phyloP scores from a whole-genome alignment of 2,888 invertebrate genomes.

The Limnephilus marmoratus region DNA sequence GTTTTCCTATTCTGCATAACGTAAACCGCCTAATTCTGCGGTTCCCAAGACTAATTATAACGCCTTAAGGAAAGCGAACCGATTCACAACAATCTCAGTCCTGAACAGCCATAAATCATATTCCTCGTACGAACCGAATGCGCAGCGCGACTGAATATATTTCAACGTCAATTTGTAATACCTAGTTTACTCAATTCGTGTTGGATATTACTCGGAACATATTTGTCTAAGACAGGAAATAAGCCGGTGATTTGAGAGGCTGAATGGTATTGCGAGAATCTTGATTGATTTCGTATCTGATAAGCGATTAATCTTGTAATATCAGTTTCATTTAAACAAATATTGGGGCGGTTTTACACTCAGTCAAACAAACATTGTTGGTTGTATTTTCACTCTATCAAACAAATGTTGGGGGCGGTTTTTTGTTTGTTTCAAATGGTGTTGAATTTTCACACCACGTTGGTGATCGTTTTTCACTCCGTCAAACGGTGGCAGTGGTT shows the following conservation, averaged over 20 bases:
- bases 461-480: neutral
- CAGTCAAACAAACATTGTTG: neutral
- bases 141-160: neutral
- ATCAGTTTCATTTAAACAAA: neutral
- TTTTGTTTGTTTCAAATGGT: neutral
- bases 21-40: slow-evolving; percentile 11
- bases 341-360: neutral
- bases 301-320: slow-evolving; percentile 2
- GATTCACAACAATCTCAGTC: neutral
- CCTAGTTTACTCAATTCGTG: slow-evolving; percentile 2
- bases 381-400: neutral
- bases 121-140: neutral
- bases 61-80: neutral
- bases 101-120: neutral
- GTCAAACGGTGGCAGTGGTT: no score
- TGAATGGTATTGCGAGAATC: neutral
- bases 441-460: no score
- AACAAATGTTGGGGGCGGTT: neutral
- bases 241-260: neutral
- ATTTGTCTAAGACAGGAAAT: slow-evolving; percentile 2
- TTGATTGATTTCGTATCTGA: slow-evolving; percentile 2
- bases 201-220: slow-evolving; percentile 2
- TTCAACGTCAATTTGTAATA: slow-evolving; percentile 2
- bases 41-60: neutral
- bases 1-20: neutral